phyloP scores from a whole-genome alignment of 2,888 invertebrate species.

The Napeogenes inachia region DNA sequence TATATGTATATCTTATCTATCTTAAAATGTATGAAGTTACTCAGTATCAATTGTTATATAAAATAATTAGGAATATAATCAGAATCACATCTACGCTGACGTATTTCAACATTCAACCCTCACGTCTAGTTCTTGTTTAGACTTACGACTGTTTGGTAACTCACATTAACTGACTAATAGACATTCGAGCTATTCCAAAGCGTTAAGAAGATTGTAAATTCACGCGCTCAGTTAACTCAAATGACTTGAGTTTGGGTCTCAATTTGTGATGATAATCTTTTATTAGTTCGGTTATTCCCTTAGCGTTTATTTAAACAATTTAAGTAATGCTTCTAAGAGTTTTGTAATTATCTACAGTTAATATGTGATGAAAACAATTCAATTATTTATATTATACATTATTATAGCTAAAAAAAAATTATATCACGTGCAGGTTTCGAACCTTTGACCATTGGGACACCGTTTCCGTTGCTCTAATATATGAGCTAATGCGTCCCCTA shows the following conservation, averaged over 20 bases:
- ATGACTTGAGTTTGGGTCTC: conserved; percentile 44
- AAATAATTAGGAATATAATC: background rate
- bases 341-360: no score
- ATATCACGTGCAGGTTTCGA: no score
- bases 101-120: conserved; percentile 4
- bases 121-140: conserved; percentile 24
- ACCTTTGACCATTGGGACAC: no score
- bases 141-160: conserved; percentile 30
- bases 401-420: no score
- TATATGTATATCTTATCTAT: no score
- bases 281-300: conserved; percentile 19
- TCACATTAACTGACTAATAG: conserved; percentile 35
- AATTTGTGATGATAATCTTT: conserved; percentile 45
- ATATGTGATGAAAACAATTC: no score
- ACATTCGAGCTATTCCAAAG: conserved; percentile 37
- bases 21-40: no score
- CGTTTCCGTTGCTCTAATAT: no score
- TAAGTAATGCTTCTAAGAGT: no score
- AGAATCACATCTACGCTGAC: conserved; percentile 7
- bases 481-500: no score
- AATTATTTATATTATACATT: no score
- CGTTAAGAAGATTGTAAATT: conserved; percentile 50
- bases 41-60: background rate
- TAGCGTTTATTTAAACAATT: conserved; percentile 2
- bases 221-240: conserved; percentile 43